Evolutionary conservation across 1,140 invertebrate genomes (phyloP), one percentile per base, ranked within the genome.

Genomic region (Camponotus pennsylvanicus): DNA sequence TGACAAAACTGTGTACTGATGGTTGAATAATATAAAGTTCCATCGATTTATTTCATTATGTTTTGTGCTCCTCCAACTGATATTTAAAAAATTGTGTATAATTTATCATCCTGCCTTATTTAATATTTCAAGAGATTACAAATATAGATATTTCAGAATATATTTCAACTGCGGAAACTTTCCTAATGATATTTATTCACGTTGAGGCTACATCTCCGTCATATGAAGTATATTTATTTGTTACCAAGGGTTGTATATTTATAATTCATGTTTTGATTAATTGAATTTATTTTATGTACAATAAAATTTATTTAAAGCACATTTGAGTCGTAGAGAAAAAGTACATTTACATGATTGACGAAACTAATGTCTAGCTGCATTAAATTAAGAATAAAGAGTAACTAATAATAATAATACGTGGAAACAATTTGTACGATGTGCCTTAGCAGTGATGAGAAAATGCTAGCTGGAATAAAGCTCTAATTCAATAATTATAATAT

Each of bases 231-330:
- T 67, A 15, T 49, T 52, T 52, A 3, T 15, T 69, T 69, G n/a
- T 79, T 34, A 73, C 11, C 27, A 37, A n/a, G 69, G 52, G 34
- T 9, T 75, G 8, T 45, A 49, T 82, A 40, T 61, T 63, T 82
- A 21, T 70, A 34, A 70, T 32, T 15, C 13, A 27, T 27, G 11
- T 27, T 49, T 83, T 32, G 57, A 59, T 73, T 75, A 32, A 59
- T 64, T 32, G 45, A 85, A 77, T 87, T 66, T 77, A 70, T 87
- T 85, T 87, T 85, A 87, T 85, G 40, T 85, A 85, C 82, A 87
- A 64, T 77, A 87, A 85, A 59, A 45, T 77, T 59, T 66, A 66
- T 66, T 78, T 55, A 77, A 85, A 78, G 42, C 63, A 85, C 13
- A 85, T 78, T 78, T 55, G 83, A 79, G 13, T 64, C 37, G 9